Percentiles rank a stretch among this genome's conserved stretches.
Evolutionary conservation across 1,140 invertebrate genomes (phyloP).

Genomic region (Zaprionus kolodkinae): DNA sequence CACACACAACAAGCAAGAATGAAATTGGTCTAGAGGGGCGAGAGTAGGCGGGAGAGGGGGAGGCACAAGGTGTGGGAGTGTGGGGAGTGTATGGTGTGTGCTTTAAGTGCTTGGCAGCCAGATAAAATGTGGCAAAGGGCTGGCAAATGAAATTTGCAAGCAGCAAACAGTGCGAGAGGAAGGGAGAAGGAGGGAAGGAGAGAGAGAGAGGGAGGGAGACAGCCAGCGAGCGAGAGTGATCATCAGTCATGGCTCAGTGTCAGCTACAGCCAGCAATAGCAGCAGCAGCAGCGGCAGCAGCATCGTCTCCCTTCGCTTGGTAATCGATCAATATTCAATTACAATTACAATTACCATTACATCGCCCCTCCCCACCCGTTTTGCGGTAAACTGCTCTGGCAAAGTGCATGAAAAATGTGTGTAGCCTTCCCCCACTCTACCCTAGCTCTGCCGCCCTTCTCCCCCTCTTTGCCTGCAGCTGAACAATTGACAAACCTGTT

Average conservation of each 20-base stretch:
- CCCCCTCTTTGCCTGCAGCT: not conserved
- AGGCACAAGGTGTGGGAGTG: constrained; percentile 7
- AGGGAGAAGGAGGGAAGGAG: not conserved
- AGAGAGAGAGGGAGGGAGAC: not conserved
- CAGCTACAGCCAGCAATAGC: constrained; percentile 24
- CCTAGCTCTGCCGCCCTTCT: not conserved
- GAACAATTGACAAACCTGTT: constrained; percentile 38
- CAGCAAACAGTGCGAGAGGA: not conserved
- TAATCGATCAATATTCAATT: constrained; percentile 65
- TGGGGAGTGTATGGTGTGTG: not conserved
- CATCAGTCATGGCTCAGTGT: constrained; percentile 50
- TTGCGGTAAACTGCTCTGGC: constrained; percentile 13
- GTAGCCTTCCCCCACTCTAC: not conserved
- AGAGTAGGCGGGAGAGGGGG: not conserved
- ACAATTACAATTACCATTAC: constrained; percentile 55
- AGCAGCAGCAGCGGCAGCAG: not conserved
- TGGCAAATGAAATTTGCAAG: constrained; percentile 41
- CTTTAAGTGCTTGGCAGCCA: constrained; percentile 32
- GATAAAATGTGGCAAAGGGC: constrained; percentile 29
- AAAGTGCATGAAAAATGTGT: constrained; percentile 25
- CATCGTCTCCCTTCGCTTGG: constrained; percentile 17
- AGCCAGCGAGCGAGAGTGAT: constrained; percentile 16
- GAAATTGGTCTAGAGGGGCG: not conserved
- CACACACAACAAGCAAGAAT: constrained; percentile 2
- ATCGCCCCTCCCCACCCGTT: not conserved